Evolutionary conservation across 2,113 vertebrate genomes (phyloP).

Genomic region (Phocoena sinus): DNA sequence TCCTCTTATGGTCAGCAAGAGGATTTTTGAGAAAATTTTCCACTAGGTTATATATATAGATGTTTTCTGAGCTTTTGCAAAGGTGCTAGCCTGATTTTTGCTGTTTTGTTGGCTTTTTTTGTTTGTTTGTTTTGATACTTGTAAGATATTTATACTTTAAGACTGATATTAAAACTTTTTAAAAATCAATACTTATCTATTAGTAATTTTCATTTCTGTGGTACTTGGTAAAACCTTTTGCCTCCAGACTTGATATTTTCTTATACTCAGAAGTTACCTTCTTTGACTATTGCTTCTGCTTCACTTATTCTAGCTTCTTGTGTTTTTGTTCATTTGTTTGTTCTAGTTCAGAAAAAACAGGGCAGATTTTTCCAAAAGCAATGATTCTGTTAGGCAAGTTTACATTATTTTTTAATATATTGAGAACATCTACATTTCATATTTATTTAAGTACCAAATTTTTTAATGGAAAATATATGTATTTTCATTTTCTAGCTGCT

Average conservation of each 20-base stretch:
- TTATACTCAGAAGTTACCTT: neutral
- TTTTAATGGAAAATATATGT: neutral
- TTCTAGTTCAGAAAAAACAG: neutral
- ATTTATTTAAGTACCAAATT: neutral
- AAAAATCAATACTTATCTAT: neutral
- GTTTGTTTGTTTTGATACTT: neutral
- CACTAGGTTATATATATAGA: too few species aligned
- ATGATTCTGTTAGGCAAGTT: neutral
- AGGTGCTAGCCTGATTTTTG: too few species aligned
- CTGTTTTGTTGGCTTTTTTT: neutral
- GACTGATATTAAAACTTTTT: neutral
- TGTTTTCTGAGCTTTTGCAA: neutral
- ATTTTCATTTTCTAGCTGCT: slow-evolving; percentile 73
- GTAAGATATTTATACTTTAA: neutral
- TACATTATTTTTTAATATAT: neutral
- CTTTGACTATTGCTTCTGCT: neutral
- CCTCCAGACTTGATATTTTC: neutral
- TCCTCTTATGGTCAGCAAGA: neutral
- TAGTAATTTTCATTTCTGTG: neutral
- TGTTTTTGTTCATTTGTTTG: neutral
- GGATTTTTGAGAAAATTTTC: neutral
- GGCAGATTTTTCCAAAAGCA: neutral
- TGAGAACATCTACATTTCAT: neutral
- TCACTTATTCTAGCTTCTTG: neutral
- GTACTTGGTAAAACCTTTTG: neutral